Base-by-base conservation (phyloP, 2,888 invertebrate species). In the Drosophila picticornis region DNA sequence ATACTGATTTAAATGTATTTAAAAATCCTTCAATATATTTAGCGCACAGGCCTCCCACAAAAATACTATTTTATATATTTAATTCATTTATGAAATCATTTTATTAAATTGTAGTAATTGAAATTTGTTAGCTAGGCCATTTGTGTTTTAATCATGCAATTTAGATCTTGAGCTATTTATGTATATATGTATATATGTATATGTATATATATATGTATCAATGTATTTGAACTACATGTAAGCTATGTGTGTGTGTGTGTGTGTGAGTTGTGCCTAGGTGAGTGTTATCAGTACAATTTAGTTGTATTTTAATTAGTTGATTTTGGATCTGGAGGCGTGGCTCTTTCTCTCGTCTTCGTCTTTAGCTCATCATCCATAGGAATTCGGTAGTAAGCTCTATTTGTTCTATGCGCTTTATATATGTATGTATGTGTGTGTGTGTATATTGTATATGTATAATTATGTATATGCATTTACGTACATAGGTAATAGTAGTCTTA, bases 321-420 rank as follows among this genome's bases (percentile, higher is more conserved):
- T 57, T 55, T 62, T 27, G 58, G 58, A 68, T 59, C 63, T 66
- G 53, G 48, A 64, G 63, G 51, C 40, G 63, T 60, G 43, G 55
- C 58, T 62, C 32, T 59, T 48, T 34, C 13, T 56, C 48, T 32
- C 61, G 32, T 48, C 3, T 58, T 51, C 29, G 58, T 43, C 16
- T 22, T 61, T 25, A 27, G 69, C 69, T 69, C 69, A 34, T 56
- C 51, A 40, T 69, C 76, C 66, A 72, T 89, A 85, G 85, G 85
- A 85, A 90, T 90, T 80, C 68, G 67, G 71, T 84, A 73, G 67
- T 85, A 85, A 85, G 85, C 85, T 90, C 85, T 84, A 89, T 75
- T 73, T 56, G 74, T 81, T 84, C 73, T 88, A 82, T 84, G 68
- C 72, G 70, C 16, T 74, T 53, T 64, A 61, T 66, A 61, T 46